Conservation (phyloP, 2,113 vertebrate species). For the Ariopsis seemanni region DNA sequence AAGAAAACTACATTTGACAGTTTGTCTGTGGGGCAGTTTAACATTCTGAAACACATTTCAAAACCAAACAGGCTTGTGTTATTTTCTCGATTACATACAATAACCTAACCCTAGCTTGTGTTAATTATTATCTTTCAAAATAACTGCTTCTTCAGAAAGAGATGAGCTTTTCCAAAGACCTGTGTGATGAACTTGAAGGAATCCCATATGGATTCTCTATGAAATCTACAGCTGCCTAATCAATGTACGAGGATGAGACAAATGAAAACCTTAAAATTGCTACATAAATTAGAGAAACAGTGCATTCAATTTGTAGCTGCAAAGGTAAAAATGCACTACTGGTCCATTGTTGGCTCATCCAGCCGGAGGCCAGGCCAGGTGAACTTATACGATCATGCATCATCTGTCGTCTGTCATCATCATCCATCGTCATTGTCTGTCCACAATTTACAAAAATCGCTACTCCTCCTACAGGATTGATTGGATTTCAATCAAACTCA, state of each 20-base stretch:
- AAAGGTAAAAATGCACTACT: background rate
- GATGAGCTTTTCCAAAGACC: constrained; percentile 27
- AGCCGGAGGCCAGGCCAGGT: too few relatives aligned
- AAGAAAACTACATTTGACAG: background rate
- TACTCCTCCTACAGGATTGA: too few relatives aligned
- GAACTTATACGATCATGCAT: too few relatives aligned
- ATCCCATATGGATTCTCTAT: background rate
- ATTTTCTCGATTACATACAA: too few relatives aligned
- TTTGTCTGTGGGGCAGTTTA: background rate
- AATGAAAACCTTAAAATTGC: background rate
- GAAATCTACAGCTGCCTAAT: background rate
- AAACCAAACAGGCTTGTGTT: constrained; percentile 18
- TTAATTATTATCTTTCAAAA: constrained; percentile 21
- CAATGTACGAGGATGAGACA: background rate
- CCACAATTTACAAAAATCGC: too few relatives aligned
- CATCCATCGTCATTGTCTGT: too few relatives aligned
- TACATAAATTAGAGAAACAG: background rate
- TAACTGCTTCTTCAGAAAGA: constrained; percentile 20
- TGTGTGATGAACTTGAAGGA: background rate
- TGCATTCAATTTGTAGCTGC: background rate
- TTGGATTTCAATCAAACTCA: too few relatives aligned
- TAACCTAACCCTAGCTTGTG: too few relatives aligned
- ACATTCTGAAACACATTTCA: constrained; percentile 6
- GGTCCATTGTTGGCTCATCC: background rate
- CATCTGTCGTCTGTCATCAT: too few relatives aligned